Percentiles rank a stretch among this genome's conserved stretches.
phyloP scores from a whole-genome alignment of 2,113 vertebrate species.

The Xyliphius kryptos region DNA sequence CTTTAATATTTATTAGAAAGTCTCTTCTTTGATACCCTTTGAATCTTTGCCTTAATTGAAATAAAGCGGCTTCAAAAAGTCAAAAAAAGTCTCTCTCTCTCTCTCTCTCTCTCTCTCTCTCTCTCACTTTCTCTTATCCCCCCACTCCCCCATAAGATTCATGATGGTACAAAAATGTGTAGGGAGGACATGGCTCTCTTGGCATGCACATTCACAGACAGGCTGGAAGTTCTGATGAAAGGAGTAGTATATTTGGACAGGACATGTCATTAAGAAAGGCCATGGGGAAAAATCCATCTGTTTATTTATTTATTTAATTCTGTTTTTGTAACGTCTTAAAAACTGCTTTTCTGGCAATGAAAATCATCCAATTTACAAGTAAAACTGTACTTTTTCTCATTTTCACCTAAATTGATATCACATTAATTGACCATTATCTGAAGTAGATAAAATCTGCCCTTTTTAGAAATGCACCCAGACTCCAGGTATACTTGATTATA shows the following conservation, averaged over 20 bases:
- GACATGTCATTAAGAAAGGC: conserved; percentile 74
- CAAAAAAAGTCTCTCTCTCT: too few species aligned
- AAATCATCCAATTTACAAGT: too few species aligned
- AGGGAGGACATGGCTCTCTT: conserved; percentile 60
- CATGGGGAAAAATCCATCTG: conserved; percentile 70
- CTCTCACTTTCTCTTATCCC: conserved; percentile 12
- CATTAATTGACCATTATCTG: too few species aligned
- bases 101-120: conserved; percentile 3
- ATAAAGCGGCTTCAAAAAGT: too few species aligned
- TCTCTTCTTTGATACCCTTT: too few species aligned
- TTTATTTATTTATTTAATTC: conserved; percentile 65
- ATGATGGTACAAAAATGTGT: conserved; percentile 45
- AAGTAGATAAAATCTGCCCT: neutral
- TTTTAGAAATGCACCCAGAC: conserved; percentile 26
- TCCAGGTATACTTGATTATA: conserved; percentile 32
- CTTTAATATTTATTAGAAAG: too few species aligned
- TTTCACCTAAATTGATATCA: too few species aligned
- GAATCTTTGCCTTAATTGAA: too few species aligned
- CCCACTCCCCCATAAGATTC: conserved; percentile 55
- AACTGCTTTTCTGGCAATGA: too few species aligned
- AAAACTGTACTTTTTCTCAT: too few species aligned
- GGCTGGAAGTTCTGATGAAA: conserved; percentile 80
- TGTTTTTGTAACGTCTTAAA: conserved; percentile 37
- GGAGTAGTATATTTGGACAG: conserved; percentile 74
- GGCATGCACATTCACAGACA: conserved; percentile 59